phyloP scores from a whole-genome alignment of 30 jellyfish, hydroid and myxozoan genomes.

The Aurelia aurita complex sp. Pacific region DNA sequence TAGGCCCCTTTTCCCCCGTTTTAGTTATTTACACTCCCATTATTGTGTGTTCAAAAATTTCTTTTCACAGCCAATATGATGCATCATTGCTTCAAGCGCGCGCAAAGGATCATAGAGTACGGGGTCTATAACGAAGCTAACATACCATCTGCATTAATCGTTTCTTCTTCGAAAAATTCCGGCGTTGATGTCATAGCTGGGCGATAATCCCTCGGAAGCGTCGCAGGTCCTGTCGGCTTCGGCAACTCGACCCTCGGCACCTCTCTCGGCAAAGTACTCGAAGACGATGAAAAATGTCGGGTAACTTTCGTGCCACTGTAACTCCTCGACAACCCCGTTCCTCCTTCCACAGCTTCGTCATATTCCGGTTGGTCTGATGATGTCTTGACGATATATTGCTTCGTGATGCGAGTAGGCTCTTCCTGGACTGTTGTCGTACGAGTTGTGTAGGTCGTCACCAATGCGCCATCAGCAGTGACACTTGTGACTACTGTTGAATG shows the following conservation, averaged over 20 bases:
- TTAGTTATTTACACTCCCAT: too few relatives aligned
- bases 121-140: neutral
- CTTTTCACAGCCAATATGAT: too few relatives aligned
- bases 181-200: constrained; percentile 77
- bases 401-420: constrained; percentile 69
- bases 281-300: constrained; percentile 33
- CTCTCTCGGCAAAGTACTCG: constrained; percentile 74
- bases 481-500: constrained; percentile 76
- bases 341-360: constrained; percentile 34
- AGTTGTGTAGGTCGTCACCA: constrained; percentile 85
- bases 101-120: too few relatives aligned
- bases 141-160: constrained; percentile 72
- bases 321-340: constrained; percentile 18
- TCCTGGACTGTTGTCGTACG: constrained; percentile 80
- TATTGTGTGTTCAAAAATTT: too few relatives aligned
- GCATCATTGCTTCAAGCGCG: too few relatives aligned
- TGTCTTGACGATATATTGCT: constrained; percentile 61
- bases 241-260: constrained; percentile 63
- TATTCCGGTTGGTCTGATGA: constrained; percentile 49
- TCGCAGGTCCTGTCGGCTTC: constrained; percentile 66
- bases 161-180: constrained; percentile 73
- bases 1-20: too few relatives aligned
- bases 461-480: constrained; percentile 77
- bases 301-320: constrained; percentile 52
- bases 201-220: constrained; percentile 73